These are phyloP conservation scores for Sphaerophoria taeniata DNA, from an alignment of 2,888 invertebrate genomes.

Conservation along the genomic window DNA sequence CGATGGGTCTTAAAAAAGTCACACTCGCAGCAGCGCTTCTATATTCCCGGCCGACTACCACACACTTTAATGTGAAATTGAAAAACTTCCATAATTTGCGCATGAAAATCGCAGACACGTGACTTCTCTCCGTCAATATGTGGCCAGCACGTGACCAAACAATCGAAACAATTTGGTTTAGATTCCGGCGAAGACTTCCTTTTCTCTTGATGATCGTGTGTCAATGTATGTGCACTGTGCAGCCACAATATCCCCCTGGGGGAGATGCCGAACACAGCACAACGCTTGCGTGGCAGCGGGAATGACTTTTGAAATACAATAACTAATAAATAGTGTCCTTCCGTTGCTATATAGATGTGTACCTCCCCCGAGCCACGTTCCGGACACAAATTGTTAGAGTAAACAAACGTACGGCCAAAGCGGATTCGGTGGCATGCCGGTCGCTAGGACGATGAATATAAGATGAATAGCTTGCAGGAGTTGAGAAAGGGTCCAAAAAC, in stretches of 20 bases:
- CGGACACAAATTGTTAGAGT: conserved; percentile 68
- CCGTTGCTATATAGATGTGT: conserved; percentile 37
- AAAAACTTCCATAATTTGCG: conserved; percentile 72
- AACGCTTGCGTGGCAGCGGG: conserved; percentile 49
- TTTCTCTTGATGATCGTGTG: not conserved
- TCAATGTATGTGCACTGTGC: not conserved
- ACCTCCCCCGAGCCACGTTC: conserved; percentile 29
- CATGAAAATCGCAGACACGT: conserved; percentile 69
- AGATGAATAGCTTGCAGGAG: conserved; percentile 34
- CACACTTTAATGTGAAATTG: conserved; percentile 63
- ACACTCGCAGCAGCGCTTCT: conserved; percentile 7
- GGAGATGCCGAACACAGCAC: conserved; percentile 8
- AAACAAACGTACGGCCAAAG: conserved; percentile 50
- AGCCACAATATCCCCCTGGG: conserved; percentile 50
- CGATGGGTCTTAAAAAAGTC: conserved; percentile 59
- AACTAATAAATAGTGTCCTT: conserved; percentile 75
- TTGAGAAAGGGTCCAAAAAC: conserved; percentile 27
- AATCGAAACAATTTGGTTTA: conserved; percentile 73
- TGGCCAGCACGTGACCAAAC: conserved; percentile 70
- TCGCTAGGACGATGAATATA: conserved; percentile 8
- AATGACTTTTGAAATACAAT: conserved; percentile 72
- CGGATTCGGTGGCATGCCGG: not conserved
- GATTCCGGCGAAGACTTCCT: conserved; percentile 62
- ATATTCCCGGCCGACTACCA: not conserved
- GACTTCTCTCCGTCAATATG: conserved; percentile 62